phyloP scores from a whole-genome alignment of 2,797 vertebrate species.

The Emydoidea blandingii region DNA sequence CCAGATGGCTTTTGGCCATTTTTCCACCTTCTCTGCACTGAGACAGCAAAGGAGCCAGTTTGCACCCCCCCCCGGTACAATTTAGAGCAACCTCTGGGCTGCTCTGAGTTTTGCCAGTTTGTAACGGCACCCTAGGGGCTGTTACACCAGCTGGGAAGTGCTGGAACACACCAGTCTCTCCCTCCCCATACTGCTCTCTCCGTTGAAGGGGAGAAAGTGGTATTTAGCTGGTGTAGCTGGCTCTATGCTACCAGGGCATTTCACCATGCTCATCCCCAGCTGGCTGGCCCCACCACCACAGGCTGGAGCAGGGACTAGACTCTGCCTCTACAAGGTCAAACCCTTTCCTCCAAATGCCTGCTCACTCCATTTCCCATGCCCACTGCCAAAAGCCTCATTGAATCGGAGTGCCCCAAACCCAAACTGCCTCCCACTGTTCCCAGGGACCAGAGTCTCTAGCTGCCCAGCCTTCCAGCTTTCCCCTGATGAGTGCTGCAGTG shows the following conservation, averaged over 20 bases:
- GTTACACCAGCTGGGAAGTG: neutral
- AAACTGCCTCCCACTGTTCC: neutral
- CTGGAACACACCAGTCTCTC: neutral
- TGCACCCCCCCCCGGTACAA: too few relatives aligned
- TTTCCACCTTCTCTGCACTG: too few relatives aligned
- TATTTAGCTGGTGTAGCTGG: too few relatives aligned
- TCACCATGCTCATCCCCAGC: neutral
- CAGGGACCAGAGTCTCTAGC: neutral
- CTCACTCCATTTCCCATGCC: neutral
- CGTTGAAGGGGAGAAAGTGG: too few relatives aligned
- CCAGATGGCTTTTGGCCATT: too few relatives aligned
- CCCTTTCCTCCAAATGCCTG: neutral
- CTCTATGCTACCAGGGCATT: neutral
- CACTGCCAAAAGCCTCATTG: neutral
- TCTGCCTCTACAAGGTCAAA: neutral
- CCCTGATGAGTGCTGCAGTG: neutral
- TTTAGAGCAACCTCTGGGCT: too few relatives aligned
- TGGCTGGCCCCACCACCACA: neutral
- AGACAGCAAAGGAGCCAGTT: too few relatives aligned
- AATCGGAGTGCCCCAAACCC: neutral
- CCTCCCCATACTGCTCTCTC: too few relatives aligned
- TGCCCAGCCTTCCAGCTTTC: neutral
- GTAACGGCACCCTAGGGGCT: neutral
- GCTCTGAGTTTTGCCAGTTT: neutral
- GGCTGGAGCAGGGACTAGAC: neutral